Base-by-base conservation (phyloP, 2,113 vertebrate genomes). In the Procavia capensis region DNA sequence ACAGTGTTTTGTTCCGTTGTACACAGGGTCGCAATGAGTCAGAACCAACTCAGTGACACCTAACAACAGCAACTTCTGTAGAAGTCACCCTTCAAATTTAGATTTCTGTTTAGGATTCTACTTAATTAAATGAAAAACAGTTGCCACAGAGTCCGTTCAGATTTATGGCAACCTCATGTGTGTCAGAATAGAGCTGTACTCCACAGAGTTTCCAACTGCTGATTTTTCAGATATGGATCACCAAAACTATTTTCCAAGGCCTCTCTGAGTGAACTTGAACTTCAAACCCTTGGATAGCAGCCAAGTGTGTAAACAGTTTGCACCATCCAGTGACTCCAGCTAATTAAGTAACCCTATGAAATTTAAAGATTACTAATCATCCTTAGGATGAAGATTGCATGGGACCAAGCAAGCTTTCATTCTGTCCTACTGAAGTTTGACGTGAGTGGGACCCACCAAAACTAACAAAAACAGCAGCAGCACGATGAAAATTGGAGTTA, bases 301-400 rank as follows among this genome's bases (percentile, higher is more conserved):
- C 64, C 64, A 34, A 66, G 29, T 31, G 34, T 31, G 29, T 66
- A 3, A 34, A 34, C 64, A 34, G 10, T 66, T 66, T 19, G 34
- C n/a, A 70, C 14, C 16, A 17, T 20, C 11, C 66, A 36, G 17
- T n/a, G 66, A n/a, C 64, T 68, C 64, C 7, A 68, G 34, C 64
- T 31, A 14, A 66, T 25, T 68, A 34, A 70, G 36, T 70, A 93
- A 27, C 3, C 0, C 4, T 34, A 41, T 61, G 61, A 68, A 70
- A 80, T 66, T 88, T 59, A 93, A 87, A 89, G 61, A 63, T 45
- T 85, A 59, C 68, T 89, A 50, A 50, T 70, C 82, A 91, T 25
- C 6, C 19, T 57, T 72, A 36, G 41, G 66, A 68, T 74, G 45
- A 88, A 81, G 80, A 63, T 24, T 16, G 34, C 10, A 8, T 36